Evolutionary conservation across 2,113 vertebrate species (phyloP).

Genomic region (Progne subis): DNA sequence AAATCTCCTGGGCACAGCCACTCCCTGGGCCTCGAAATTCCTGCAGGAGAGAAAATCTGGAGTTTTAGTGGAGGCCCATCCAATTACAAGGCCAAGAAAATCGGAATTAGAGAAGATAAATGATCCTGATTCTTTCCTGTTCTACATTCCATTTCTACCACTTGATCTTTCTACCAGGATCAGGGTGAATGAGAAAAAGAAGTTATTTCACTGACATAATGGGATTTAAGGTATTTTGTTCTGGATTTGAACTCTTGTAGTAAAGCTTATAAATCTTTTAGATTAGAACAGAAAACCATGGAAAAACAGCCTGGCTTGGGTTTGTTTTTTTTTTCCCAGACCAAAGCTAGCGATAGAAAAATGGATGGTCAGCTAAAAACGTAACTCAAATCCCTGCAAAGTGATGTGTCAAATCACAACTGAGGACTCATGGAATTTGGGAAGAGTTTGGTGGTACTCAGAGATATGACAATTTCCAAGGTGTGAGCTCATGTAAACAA

Average conservation of each 20-base stretch:
- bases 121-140: background rate
- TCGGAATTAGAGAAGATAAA: background rate
- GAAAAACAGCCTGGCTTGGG: background rate
- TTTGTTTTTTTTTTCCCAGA: too few relatives aligned
- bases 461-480: background rate
- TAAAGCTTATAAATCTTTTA: background rate
- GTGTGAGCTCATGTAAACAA: background rate
- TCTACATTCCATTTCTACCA: background rate
- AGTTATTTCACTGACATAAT: background rate
- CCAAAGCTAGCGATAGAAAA: background rate
- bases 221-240: background rate
- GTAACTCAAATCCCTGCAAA: background rate
- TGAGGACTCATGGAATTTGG: background rate
- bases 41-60: background rate
- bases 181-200: background rate
- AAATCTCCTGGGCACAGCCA: background rate
- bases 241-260: background rate
- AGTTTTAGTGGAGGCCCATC: background rate
- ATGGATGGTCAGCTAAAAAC: background rate
- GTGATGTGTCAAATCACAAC: fast-evolving
- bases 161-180: background rate
- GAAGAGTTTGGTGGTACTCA: background rate
- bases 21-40: background rate
- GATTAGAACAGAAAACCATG: background rate
- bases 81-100: background rate